These are phyloP conservation scores for Procavia capensis DNA, from an alignment of 2,113 vertebrate genomes.

Conservation along the genomic window DNA sequence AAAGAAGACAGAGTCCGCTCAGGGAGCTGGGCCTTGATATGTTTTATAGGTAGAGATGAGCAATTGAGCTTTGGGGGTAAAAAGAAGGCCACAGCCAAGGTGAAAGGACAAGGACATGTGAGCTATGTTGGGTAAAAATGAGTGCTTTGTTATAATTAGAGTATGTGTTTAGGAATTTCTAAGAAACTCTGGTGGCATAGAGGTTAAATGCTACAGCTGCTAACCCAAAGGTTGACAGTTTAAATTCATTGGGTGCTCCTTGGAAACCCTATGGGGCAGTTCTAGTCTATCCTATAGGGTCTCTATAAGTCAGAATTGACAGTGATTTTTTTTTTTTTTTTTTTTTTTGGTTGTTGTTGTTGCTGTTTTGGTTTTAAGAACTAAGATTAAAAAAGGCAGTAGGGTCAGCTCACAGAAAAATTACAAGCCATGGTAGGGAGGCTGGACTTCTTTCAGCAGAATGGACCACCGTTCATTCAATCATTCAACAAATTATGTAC, in stretches of 20 bases:
- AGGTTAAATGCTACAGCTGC: no score
- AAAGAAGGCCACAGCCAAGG: not conserved
- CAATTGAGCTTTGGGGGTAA: not conserved
- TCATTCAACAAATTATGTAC: not conserved
- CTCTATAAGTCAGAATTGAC: no score
- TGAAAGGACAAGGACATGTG: not conserved
- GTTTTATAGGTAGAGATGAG: constrained; percentile 32
- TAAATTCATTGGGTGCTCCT: no score
- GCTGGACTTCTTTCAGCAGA: not conserved
- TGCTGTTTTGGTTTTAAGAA: no score
- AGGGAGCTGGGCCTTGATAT: not conserved
- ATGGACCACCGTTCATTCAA: not conserved
- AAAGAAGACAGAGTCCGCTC: not conserved
- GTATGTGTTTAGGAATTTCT: not conserved
- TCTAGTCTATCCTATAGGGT: no score
- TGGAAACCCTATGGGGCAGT: no score
- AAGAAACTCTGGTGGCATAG: no score
- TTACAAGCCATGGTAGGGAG: accelerated
- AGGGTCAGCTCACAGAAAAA: not conserved
- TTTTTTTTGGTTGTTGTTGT: no score
- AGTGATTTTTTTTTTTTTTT: no score
- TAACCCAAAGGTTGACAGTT: no score
- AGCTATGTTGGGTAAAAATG: no score
- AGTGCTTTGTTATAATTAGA: not conserved
- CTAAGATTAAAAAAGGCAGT: not conserved